These are phyloP conservation scores for Tetrax tetrax DNA, from an alignment of 2,113 vertebrate genomes.

Conservation along the genomic window DNA sequence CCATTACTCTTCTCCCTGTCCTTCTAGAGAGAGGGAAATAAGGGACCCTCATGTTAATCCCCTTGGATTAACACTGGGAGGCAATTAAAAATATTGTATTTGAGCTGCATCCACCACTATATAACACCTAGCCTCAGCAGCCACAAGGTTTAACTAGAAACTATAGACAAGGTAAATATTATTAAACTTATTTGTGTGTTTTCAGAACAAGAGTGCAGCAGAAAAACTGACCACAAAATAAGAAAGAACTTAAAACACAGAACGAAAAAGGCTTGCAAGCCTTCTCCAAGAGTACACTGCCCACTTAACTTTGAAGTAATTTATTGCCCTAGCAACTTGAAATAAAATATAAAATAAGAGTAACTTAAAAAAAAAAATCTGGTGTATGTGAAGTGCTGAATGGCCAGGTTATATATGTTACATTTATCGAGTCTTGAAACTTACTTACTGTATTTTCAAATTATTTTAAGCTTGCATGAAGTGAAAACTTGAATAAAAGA, in stretches of 20 bases:
- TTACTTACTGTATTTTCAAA: background rate
- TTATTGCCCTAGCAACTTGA: background rate
- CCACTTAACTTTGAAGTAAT: slow-evolving; percentile 22
- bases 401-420: background rate
- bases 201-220: background rate
- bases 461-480: background rate
- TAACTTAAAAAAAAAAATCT: background rate
- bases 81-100: background rate
- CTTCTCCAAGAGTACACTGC: background rate
- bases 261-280: background rate
- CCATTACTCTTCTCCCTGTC: fast-evolving
- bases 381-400: background rate
- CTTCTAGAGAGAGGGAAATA: background rate
- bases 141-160: background rate
- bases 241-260: background rate
- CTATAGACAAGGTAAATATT: background rate
- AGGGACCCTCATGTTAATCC: background rate
- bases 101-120: background rate
- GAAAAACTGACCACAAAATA: background rate
- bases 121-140: background rate
- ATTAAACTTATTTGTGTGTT: background rate
- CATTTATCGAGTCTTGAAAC: background rate
- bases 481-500: background rate
- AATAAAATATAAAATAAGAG: slow-evolving; percentile 13
- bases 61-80: background rate